Percentiles rank a stretch among this genome's conserved stretches.
Conservation (phyloP, 92 coral and sea anemone genomes). For the Bergia sp. region DNA sequence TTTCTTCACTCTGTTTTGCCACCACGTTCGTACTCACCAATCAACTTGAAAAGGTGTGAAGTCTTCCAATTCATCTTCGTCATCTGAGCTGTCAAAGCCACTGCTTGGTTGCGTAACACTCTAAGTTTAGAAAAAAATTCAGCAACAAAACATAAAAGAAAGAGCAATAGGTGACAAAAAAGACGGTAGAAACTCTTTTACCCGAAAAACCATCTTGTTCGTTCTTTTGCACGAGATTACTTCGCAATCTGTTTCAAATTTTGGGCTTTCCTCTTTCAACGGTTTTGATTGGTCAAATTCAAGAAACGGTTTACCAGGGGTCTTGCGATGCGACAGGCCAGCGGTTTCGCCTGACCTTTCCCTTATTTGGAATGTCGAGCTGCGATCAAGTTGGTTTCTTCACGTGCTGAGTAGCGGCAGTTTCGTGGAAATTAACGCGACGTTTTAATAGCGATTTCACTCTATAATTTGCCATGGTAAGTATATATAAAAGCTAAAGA, state of each 20-base stretch:
- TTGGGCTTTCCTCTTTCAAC: neutral
- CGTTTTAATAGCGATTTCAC: neutral
- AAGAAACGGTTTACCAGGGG: neutral
- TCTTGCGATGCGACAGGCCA: neutral
- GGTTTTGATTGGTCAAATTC: constrained; percentile 30
- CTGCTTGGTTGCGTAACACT: constrained; percentile 46
- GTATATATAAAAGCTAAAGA: neutral
- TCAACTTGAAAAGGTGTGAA: constrained; percentile 70
- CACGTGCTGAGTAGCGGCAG: constrained; percentile 20
- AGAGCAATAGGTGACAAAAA: neutral
- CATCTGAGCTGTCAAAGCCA: constrained; percentile 87
- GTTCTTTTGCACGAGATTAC: neutral
- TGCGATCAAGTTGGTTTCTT: constrained; percentile 1
- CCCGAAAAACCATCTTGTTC: constrained; percentile 33
- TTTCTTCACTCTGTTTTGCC: neutral
- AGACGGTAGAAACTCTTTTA: neutral
- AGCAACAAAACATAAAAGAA: neutral
- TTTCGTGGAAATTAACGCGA: neutral
- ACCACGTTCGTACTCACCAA: constrained; percentile 54
- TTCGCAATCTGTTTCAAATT: neutral
- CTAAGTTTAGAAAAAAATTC: constrained; percentile 23
- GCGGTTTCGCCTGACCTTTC: neutral
- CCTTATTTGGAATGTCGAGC: constrained; percentile 27
- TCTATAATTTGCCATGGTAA: constrained; percentile 22
- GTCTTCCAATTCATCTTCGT: constrained; percentile 59